Percentiles rank a stretch among this genome's conserved stretches.
These are phyloP conservation scores for Gymnocheta viridis DNA, from an alignment of 2,888 invertebrate genomes.

Conservation along the genomic window DNA sequence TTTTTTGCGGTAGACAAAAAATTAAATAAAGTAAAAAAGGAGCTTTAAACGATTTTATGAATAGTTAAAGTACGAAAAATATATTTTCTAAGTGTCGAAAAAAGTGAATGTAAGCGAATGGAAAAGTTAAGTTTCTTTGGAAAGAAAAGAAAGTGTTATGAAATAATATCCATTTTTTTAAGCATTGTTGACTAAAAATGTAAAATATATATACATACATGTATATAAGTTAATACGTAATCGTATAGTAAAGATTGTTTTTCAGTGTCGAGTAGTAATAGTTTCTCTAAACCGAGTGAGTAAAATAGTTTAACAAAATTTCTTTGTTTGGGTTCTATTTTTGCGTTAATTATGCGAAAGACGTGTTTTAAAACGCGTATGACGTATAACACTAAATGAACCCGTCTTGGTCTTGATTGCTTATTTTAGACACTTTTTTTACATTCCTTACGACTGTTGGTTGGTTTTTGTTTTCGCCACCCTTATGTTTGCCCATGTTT, in stretches of 20 bases:
- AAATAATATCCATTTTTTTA: conserved; percentile 66
- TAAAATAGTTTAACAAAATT: conserved; percentile 18
- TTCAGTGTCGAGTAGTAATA: neutral
- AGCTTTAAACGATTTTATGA: neutral
- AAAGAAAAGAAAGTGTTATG: conserved; percentile 63
- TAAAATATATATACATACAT: conserved; percentile 1
- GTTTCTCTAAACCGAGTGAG: neutral
- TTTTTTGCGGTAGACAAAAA: conserved; percentile 47
- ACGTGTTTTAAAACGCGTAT: conserved; percentile 32
- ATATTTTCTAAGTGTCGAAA: neutral
- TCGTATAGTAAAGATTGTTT: no score
- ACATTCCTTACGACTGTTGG: neutral
- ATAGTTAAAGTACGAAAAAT: neutral
- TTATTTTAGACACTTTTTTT: conserved; percentile 8
- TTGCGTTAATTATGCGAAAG: neutral
- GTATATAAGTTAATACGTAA: conserved; percentile 28
- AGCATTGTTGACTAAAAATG: conserved; percentile 41
- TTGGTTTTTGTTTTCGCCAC: conserved; percentile 46
- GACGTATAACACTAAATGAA: conserved; percentile 17
- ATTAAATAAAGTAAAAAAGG: conserved; percentile 4
- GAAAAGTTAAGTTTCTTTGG: conserved; percentile 1
- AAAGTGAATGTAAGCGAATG: neutral
- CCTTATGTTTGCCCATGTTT: neutral
- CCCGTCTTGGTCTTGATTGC: neutral
- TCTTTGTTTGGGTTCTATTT: conserved; percentile 17